Evolutionary conservation across 2,888 invertebrate genomes (phyloP), one percentile per base, ranked within the genome.

Genomic region (Pycnomerus fuliginosus): DNA sequence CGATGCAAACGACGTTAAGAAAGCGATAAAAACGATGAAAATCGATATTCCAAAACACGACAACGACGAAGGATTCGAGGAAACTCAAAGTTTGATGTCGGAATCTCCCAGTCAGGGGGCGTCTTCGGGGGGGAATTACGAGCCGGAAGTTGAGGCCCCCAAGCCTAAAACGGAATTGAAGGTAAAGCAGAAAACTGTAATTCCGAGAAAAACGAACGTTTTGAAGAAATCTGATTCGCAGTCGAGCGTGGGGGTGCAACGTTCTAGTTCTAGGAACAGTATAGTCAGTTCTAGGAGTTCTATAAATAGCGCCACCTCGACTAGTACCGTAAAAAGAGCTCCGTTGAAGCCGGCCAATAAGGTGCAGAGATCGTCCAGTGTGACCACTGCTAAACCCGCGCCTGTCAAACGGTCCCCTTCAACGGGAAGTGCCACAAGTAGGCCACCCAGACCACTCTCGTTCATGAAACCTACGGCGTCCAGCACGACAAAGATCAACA

Each of bases 391-490:
- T 4, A 4, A 20, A 20, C 35, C 4, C 2, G 34, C 76, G 38
- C 75, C 76, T 8, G 73, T 74, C 0, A 75, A 75, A 1, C 74
- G 75, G 48, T 75, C 76, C 3, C 75, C 76, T 50, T 77, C 77
- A 3, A 75, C 75, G 3, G 76, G 79, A 1, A 76, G 45, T 40
- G 45, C 55, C 64, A 50, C 71, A 68, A 56, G 52, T 28, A 62
- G 55, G 48, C 65, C 68, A 3, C 68, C 76, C 13, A 73, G 74
- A 33, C 66, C 66, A 13, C 59, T 58, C 69, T 76, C 66, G n/a
- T 91, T 91, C 65, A 91, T 92, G 91, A 80, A 90, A 61, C 91
- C 91, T 1, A 92, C 92, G 0, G 84, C 90, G 15, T 85, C 91
- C 5, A 91, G 90, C 52, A 80, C 84, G 16, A 89, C 89, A 34